Evolutionary conservation across 2,797 vertebrate genomes (phyloP).

Genomic region (Neosilurus hyrtlii): DNA sequence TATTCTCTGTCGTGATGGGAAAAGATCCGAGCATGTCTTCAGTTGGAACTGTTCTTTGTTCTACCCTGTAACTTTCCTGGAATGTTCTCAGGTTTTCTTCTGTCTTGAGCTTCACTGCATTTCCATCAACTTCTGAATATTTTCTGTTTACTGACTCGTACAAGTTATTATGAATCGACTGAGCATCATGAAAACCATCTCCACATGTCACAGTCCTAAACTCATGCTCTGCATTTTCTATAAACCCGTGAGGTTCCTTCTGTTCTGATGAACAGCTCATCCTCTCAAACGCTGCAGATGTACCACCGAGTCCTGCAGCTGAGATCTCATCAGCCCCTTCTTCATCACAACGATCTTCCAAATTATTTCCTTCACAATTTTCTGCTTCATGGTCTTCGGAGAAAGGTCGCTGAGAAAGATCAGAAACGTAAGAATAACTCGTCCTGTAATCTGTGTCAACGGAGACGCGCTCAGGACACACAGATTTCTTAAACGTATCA

Average conservation of each 20-base stretch:
- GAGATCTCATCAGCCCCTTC: not conserved
- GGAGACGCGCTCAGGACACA: not conserved
- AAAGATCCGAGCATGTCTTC: not conserved
- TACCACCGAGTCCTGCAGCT: not conserved
- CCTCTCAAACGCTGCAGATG: not conserved
- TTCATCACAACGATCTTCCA: not conserved
- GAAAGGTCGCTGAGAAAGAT: not conserved
- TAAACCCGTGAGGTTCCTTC: not conserved
- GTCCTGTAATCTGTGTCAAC: not conserved
- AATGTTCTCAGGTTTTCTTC: constrained; percentile 6
- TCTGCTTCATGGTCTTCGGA: not conserved
- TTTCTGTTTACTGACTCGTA: not conserved
- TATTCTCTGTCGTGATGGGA: not conserved
- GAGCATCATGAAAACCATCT: not conserved
- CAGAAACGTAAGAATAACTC: not conserved
- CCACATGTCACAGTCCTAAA: not conserved
- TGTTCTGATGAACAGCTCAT: not conserved
- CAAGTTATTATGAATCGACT: not conserved
- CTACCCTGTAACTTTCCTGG: not conserved
- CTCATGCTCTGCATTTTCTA: not conserved
- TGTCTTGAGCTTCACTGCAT: not conserved
- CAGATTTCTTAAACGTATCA: not conserved
- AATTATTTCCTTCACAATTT: not conserved
- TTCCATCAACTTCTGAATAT: not conserved
- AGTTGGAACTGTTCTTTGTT: not conserved